Evolutionary conservation across 2,113 vertebrate species (phyloP).

Genomic region (Limanda limanda): DNA sequence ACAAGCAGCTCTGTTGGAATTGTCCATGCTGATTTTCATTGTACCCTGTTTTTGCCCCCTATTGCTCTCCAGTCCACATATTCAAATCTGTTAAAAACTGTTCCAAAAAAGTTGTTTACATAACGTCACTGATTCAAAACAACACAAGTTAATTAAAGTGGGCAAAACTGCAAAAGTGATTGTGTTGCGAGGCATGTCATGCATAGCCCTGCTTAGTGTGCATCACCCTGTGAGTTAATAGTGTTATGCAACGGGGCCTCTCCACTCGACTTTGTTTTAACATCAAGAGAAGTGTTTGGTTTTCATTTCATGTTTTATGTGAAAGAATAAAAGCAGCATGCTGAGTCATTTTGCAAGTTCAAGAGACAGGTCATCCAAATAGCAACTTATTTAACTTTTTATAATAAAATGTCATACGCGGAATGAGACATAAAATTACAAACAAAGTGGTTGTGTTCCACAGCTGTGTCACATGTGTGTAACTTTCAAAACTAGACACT

Average conservation of each 20-base stretch:
- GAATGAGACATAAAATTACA: not conserved
- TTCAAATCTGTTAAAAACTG: constrained; percentile 9
- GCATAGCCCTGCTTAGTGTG: constrained; percentile 26
- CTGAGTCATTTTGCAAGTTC: not conserved
- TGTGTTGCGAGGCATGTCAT: constrained; percentile 11
- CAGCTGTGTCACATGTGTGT: not conserved
- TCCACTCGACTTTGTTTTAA: constrained; percentile 32
- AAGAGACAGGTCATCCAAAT: not conserved
- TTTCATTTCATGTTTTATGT: constrained; percentile 26
- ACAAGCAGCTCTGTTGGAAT: constrained; percentile 4
- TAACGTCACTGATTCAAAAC: not conserved
- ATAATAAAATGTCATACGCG: not conserved
- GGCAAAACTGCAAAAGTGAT: not conserved
- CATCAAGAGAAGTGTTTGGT: constrained; percentile 12
- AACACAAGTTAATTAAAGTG: constrained; percentile 7
- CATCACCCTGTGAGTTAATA: constrained; percentile 38
- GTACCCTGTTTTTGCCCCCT: not conserved
- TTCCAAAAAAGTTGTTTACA: not conserved
- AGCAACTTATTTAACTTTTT: not conserved
- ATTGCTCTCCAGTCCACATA: not conserved
- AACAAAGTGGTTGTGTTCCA: not conserved
- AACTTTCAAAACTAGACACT: not conserved
- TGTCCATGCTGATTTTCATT: not conserved
- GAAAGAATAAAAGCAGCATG: constrained; percentile 1
- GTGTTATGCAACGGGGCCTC: constrained; percentile 60